Evolutionary conservation across 2,888 invertebrate genomes (phyloP), one percentile per base, ranked within the genome.

Genomic region (Taphrorychus bicolor): DNA sequence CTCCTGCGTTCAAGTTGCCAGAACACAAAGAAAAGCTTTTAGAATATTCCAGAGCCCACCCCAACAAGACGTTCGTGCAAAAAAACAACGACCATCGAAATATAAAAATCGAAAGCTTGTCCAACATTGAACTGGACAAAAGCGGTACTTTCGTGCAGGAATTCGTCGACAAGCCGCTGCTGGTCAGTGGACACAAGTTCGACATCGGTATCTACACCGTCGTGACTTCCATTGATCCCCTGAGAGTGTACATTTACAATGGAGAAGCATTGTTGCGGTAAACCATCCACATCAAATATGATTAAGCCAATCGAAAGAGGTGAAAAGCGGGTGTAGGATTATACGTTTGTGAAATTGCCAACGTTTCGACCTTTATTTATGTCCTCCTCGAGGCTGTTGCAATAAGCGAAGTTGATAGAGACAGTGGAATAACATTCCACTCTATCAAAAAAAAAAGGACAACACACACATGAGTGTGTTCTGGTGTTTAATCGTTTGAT

Each of bases 191-290:
- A 0, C 89, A 94, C 81, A 97, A 97, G 84, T 98, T 98, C 82
- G 98, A 98, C 83, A 93, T 98, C 80, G 98, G 98, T 5, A 89
- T 98, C 64, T 98, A 98, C 79, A 93, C 94, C 0, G 90, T 92
- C 0, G 83, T 98, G 17, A 97, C 97, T 0, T 97, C 96, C 0
- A 86, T 98, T 1, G 88, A 95, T 82, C 98, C 98, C 0, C 82
- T 98, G 18, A 85, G 97, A 72, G 88, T 92, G 1, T 98, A 98
- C 79, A 90, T 92, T 76, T 94, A 95, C 78, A 91, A 91, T 78
- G 76, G 77, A 17, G 98, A 98, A 78, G 90, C 93, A 5, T 83
- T 98, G 5, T 91, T 98, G 78, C 90, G 95, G 92, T 91, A 83
- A 22, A 51, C 11, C 21, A 21, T 21, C 51, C n/a, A n/a, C n/a